Evolutionary conservation across 1,140 invertebrate genomes (phyloP).

Genomic region (Goniozus legneri): DNA sequence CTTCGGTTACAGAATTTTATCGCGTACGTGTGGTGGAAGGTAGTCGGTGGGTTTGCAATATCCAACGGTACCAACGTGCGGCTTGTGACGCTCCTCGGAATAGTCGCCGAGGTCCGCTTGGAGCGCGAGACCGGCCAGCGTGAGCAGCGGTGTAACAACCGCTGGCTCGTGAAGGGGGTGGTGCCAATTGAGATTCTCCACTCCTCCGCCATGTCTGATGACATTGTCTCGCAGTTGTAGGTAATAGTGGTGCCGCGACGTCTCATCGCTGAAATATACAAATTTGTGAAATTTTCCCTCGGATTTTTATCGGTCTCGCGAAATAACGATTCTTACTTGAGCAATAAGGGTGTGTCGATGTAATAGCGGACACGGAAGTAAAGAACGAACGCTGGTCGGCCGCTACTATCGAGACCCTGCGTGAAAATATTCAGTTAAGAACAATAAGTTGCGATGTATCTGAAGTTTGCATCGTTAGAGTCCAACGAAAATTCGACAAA

Average conservation of each 20-base stretch:
- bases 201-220: slow-evolving; percentile 63
- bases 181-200: slow-evolving; percentile 55
- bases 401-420: slow-evolving; percentile 85
- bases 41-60: slow-evolving; percentile 83
- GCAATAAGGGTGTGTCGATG: slow-evolving; percentile 80
- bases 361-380: slow-evolving; percentile 94
- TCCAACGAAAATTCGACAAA: no score
- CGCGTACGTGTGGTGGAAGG: slow-evolving; percentile 59
- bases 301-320: no score
- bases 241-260: slow-evolving; percentile 89
- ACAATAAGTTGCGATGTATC: not conserved
- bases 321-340: slow-evolving; percentile 60
- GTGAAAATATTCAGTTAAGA: no score
- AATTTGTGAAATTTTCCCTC: not conserved
- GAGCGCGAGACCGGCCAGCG: slow-evolving; percentile 80
- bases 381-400: slow-evolving; percentile 82
- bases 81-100: slow-evolving; percentile 54
- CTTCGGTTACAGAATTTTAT: no score
- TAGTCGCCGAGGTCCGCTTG: slow-evolving; percentile 89
- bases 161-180: slow-evolving; percentile 63
- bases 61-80: slow-evolving; percentile 61
- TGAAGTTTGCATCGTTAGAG: not conserved
- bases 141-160: slow-evolving; percentile 59
- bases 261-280: slow-evolving; percentile 69
- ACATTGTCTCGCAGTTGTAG: slow-evolving; percentile 90